Percentiles rank a stretch among this genome's conserved stretches.
Evolutionary conservation across 2,797 vertebrate genomes (phyloP).

Genomic region (Chaunax sp.): DNA sequence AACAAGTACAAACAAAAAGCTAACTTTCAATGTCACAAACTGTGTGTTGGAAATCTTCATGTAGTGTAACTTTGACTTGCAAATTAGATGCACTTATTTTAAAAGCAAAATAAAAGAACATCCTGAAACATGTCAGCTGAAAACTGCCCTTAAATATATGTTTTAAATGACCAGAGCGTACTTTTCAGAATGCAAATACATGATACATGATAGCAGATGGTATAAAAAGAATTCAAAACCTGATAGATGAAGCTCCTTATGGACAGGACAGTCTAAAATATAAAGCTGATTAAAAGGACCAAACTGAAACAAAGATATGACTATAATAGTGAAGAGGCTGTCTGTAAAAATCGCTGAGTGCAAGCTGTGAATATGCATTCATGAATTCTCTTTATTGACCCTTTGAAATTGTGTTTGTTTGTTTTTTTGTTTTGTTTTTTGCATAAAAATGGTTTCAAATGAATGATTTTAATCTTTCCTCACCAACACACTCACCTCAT

Average conservation of each 20-base stretch:
- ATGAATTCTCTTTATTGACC: neutral
- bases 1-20: conserved; percentile 7
- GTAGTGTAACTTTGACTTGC: neutral
- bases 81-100: neutral
- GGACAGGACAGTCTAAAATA: conserved; percentile 4
- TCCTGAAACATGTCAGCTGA: conserved; percentile 4
- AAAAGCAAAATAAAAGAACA: conserved; percentile 21
- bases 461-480: neutral
- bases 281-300: conserved; percentile 29
- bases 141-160: conserved; percentile 21
- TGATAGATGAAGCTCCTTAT: neutral
- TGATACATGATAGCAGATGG: conserved; percentile 16
- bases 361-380: neutral
- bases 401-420: too few relatives aligned
- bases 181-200: conserved; percentile 4
- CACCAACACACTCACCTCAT: neutral
- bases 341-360: conserved; percentile 17
- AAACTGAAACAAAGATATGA: conserved; percentile 21
- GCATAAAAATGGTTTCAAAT: conserved; percentile 3
- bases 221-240: conserved; percentile 19
- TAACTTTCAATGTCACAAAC: conserved; percentile 9
- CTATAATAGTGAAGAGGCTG: neutral
- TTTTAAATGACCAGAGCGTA: conserved; percentile 11
- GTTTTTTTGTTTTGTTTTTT: neutral
- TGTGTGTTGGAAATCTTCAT: neutral